phyloP scores from a whole-genome alignment of 64 coral and sea anemone genomes.

The Montipora foliosa region DNA sequence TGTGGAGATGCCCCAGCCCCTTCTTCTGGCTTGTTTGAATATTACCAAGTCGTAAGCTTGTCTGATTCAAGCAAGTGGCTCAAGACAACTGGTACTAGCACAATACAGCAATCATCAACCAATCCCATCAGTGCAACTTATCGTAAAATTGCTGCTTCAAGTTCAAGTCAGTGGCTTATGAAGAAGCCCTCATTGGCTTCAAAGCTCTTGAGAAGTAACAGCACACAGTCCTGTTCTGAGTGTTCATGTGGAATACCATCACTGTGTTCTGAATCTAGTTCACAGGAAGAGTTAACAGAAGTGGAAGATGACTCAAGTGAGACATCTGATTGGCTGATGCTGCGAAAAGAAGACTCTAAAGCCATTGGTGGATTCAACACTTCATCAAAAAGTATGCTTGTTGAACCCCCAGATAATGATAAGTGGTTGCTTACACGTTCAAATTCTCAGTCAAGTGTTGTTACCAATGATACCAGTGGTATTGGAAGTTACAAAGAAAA shows the following conservation, averaged over 20 bases:
- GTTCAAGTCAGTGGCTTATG: constrained; percentile 72
- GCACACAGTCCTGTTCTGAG: constrained; percentile 40
- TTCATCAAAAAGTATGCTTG: background rate
- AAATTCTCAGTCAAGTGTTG: background rate
- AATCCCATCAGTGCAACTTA: constrained; percentile 59
- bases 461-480: constrained; percentile 13
- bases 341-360: constrained; percentile 28
- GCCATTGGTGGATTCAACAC: background rate
- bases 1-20: background rate
- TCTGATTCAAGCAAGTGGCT: constrained; percentile 73
- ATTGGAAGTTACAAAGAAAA: constrained; percentile 37
- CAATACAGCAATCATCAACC: constrained; percentile 29
- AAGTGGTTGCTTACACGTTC: constrained; percentile 23
- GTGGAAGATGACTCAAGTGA: constrained; percentile 46
- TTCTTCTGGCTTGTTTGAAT: constrained; percentile 12
- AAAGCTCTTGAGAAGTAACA: constrained; percentile 8
- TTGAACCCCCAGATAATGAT: background rate
- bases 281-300: background rate
- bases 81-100: constrained; percentile 3
- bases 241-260: constrained; percentile 32
- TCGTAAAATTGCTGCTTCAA: constrained; percentile 64
- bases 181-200: background rate
- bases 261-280: background rate
- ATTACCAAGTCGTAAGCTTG: constrained; percentile 60
- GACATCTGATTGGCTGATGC: constrained; percentile 62